These are phyloP conservation scores for Neopelma chrysocephalum DNA, from an alignment of 2,797 vertebrate species.

Conservation along the genomic window DNA sequence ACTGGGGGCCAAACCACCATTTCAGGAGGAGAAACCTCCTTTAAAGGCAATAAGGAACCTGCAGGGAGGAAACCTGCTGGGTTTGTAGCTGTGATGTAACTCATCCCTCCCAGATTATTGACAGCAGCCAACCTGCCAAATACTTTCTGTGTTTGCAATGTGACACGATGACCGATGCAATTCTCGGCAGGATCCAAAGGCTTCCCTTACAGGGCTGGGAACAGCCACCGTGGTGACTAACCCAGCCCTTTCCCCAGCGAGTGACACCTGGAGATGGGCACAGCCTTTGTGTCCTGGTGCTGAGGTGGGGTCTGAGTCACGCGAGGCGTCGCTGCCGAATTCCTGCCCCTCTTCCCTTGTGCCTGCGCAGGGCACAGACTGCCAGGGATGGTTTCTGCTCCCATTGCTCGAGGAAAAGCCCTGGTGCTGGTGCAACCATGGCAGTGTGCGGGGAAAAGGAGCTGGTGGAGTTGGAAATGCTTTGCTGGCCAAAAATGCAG, in stretches of 20 bases:
- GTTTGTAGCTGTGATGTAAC: neutral
- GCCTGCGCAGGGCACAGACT: neutral
- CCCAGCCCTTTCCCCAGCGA: neutral
- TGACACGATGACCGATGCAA: neutral
- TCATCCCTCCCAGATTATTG: neutral
- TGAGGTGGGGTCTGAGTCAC: slow-evolving; percentile 43
- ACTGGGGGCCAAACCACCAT: accelerated
- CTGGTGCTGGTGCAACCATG: accelerated
- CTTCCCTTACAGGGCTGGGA: slow-evolving; percentile 8
- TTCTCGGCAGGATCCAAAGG: neutral
- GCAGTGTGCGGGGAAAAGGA: accelerated
- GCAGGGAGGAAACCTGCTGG: neutral
- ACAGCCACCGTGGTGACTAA: neutral
- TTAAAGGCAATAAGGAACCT: neutral
- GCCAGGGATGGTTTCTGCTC: neutral
- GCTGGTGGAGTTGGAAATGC: accelerated
- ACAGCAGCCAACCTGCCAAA: neutral
- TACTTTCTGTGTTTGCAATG: neutral
- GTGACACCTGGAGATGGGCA: neutral
- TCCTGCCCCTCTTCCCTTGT: neutral
- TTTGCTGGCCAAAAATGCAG: neutral
- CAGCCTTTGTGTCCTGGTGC: neutral
- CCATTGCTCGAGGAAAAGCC: neutral
- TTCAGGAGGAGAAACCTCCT: neutral
- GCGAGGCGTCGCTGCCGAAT: neutral